phyloP scores from a whole-genome alignment of 2,797 vertebrate species.

The Perodicticus potto region DNA sequence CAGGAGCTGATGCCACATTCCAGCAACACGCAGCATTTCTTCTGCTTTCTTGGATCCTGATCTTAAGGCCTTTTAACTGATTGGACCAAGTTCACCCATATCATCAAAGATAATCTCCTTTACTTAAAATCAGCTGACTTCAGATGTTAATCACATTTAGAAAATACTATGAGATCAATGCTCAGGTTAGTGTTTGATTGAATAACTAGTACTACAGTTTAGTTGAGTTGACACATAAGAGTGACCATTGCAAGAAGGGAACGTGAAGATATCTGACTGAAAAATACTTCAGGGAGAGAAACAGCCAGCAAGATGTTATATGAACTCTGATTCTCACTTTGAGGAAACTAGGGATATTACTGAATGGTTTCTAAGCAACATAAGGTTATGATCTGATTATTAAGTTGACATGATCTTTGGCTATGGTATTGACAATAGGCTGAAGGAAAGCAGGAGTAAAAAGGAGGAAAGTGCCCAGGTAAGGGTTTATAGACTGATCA shows the following conservation, averaged over 20 bases:
- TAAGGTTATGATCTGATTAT: not conserved
- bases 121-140: not conserved
- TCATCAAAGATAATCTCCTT: conserved; percentile 56
- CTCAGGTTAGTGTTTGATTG: conserved; percentile 35
- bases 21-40: not conserved
- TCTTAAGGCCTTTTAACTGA: not conserved
- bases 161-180: conserved; percentile 42
- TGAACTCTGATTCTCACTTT: not conserved
- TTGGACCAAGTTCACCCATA: conserved; percentile 20
- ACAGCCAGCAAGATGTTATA: not conserved
- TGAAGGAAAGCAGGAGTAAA: not conserved
- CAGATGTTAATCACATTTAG: conserved; percentile 24
- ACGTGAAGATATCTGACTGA: not conserved
- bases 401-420: not conserved
- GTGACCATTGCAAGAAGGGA: not conserved
- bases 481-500: not conserved
- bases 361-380: not conserved
- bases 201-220: not conserved
- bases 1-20: not conserved
- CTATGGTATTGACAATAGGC: not conserved
- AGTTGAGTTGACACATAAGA: not conserved
- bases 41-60: not conserved
- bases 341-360: not conserved
- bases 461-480: not conserved
- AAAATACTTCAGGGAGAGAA: not conserved